These are phyloP conservation scores for Philereme transversata DNA, from an alignment of 2,888 invertebrate genomes.

Conservation along the genomic window DNA sequence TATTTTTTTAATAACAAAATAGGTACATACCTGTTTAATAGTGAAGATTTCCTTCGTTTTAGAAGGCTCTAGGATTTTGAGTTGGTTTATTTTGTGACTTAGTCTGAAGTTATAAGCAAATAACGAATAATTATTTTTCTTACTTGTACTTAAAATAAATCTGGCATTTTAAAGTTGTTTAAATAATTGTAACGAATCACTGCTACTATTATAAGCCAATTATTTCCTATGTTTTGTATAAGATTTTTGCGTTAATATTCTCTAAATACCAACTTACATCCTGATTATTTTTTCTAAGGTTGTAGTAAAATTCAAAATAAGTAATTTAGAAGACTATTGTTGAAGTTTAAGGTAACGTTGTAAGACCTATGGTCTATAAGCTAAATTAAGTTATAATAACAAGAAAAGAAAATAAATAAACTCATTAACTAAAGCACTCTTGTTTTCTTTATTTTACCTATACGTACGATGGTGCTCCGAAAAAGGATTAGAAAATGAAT, in stretches of 20 bases:
- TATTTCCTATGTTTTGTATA: not conserved
- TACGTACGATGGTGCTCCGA: no score
- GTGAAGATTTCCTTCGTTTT: constrained; percentile 40
- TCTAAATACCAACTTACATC: not conserved
- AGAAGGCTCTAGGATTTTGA: constrained; percentile 36
- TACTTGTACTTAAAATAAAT: not conserved
- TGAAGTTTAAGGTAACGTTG: constrained; percentile 38
- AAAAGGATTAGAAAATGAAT: no score
- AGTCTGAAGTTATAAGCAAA: no score
- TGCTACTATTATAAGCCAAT: constrained; percentile 1
- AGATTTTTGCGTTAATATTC: no score
- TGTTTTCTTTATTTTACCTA: constrained; percentile 15
- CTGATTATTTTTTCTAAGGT: constrained; percentile 1
- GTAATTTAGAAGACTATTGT: constrained; percentile 6
- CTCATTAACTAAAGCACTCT: constrained; percentile 9
- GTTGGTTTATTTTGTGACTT: not conserved
- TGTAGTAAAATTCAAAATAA: not conserved
- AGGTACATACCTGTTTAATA: not conserved
- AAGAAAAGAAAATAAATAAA: constrained; percentile 44
- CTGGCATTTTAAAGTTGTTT: not conserved
- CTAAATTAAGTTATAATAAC: constrained; percentile 48
- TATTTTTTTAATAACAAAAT: constrained; percentile 12
- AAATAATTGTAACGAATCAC: not conserved
- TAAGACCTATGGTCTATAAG: constrained; percentile 81
- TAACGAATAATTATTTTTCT: no score